Base-by-base conservation (phyloP, 2,797 vertebrate species). In the Tympanoctomys barrerae region DNA sequence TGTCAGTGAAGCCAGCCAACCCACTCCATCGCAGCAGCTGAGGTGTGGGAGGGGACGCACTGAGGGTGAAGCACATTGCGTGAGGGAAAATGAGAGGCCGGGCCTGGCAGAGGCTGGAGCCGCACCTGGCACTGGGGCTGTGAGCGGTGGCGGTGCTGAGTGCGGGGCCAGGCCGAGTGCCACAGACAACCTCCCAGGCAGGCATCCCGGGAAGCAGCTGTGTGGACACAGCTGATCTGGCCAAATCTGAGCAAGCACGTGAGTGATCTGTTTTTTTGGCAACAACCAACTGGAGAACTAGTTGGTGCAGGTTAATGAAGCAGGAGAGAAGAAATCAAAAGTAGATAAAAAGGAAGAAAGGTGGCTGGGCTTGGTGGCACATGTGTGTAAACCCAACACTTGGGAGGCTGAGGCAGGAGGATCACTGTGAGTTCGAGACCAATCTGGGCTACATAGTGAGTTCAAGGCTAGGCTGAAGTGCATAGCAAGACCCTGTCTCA, bases 101-200 rank as follows among this genome's bases (percentile, higher is more conserved):
- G 64, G 12, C 7, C 0, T 18, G 39, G 77, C 1, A 16, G 62
- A 57, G 73, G 68, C 33, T 39, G 9, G 21, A 4, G 64, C n/a
- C 42, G 52, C 1, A 8, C 33, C 80, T 89, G 54, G 59, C 33
- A 39, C 80, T 12, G 1, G 75, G 80, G 39, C 5, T 42, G 62
- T 84, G 19, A 33, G 59, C 28, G 33, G 21, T 64, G 31, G 52
- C 4, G 66, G 11, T 24, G 62, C 49, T 75, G 61, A 86, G 61
- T 1, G 0, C n/a, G 18, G 24, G 31, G 39, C 31, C 49, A 21
- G 33, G 21, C 62, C 0, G 5, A n/a, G 24, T 46, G n/a, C 52
- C 5, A 59, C 8, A 31, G 87, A 18, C 10, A 49, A 31, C 26
- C 9, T 22, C 8, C 6, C 62, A 13, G 28, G 33, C 39, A 33